Conservation (phyloP, 2,113 vertebrate species). For the Myxocyprinus asiaticus region DNA sequence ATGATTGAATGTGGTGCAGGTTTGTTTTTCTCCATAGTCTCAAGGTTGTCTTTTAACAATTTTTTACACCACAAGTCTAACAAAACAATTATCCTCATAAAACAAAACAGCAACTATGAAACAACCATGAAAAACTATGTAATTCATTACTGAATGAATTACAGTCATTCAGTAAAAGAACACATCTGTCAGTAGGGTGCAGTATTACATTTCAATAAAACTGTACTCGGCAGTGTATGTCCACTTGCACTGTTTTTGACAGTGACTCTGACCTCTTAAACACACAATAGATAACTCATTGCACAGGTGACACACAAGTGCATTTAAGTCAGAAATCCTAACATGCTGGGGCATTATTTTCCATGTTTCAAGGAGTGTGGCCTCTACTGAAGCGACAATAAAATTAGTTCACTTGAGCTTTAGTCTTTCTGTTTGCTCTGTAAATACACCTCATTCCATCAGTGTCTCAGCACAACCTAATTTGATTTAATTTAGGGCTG, state of each 20-base stretch:
- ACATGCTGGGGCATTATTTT: no score
- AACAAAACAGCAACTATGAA: background rate
- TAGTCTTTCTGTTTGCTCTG: background rate
- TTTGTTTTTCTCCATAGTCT: conserved; percentile 25
- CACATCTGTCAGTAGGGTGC: background rate
- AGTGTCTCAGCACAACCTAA: background rate
- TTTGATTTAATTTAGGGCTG: background rate
- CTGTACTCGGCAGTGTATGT: background rate
- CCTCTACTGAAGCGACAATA: background rate
- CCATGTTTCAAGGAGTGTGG: background rate
- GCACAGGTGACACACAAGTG: background rate
- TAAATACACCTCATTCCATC: conserved; percentile 15
- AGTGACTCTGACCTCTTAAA: background rate
- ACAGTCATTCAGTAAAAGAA: background rate
- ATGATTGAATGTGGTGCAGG: background rate
- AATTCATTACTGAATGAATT: no score
- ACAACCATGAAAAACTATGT: no score
- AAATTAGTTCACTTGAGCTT: background rate
- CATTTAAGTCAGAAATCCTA: background rate
- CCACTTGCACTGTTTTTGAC: background rate
- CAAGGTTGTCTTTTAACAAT: background rate
- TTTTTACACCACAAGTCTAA: background rate
- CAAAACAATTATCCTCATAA: background rate
- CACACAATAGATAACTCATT: background rate
- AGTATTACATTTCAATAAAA: background rate